A percentile compares a stretch with the other conserved stretches of the same genome.
phyloP scores from a whole-genome alignment of 2,113 vertebrate species.

The Hassar affinis region DNA sequence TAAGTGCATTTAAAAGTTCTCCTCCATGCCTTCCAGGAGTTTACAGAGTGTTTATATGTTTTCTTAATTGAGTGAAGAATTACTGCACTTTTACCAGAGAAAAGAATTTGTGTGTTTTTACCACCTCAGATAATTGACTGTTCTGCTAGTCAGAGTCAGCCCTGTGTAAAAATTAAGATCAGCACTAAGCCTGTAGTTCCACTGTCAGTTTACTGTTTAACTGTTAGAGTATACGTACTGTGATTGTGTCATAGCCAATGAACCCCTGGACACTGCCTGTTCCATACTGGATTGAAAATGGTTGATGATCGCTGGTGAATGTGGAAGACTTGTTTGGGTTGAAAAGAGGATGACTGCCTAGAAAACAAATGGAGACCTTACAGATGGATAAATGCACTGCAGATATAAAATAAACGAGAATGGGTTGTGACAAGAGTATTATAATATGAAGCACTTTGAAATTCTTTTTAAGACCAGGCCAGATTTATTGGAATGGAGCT shows the following conservation, averaged over 20 bases:
- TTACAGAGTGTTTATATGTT: not conserved
- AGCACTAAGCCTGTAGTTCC: too few species aligned
- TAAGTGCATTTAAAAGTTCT: too few species aligned
- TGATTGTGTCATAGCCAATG: conserved; percentile 69
- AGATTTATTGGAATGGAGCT: not conserved
- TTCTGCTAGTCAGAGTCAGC: not conserved
- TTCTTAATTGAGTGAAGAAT: not conserved
- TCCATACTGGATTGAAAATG: conserved; percentile 66
- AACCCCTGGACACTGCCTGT: conserved; percentile 60
- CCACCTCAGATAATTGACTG: not conserved
- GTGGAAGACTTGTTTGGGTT: conserved; percentile 64
- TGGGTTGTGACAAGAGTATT: not conserved
- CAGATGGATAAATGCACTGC: not conserved
- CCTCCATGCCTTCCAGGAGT: not conserved
- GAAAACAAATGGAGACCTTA: not conserved
- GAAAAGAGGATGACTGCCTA: conserved; percentile 67
- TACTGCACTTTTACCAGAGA: not conserved
- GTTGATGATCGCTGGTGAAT: conserved; percentile 48
- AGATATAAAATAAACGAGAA: not conserved
- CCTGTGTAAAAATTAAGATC: too few species aligned
- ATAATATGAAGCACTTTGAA: not conserved
- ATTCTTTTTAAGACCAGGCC: not conserved
- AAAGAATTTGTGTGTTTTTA: not conserved
- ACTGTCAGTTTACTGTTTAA: too few species aligned
- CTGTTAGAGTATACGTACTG: conserved; percentile 57